These are phyloP conservation scores for Anastrepha ludens DNA, from an alignment of 1,140 invertebrate species.

Conservation along the genomic window DNA sequence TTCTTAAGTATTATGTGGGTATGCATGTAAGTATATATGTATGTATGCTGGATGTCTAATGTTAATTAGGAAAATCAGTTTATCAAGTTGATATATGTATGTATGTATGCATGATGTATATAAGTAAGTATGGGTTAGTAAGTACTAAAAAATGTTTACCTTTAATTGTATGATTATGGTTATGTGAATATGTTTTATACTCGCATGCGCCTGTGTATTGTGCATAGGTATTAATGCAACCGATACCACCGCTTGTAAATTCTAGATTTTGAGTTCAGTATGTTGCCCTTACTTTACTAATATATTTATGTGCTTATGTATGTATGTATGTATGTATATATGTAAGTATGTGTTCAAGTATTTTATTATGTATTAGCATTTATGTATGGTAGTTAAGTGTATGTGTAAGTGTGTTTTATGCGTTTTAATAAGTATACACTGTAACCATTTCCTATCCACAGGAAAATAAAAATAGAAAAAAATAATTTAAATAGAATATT, in stretches of 20 bases:
- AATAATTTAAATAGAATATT: background rate
- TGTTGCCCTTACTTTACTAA: constrained; percentile 16
- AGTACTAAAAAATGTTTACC: background rate
- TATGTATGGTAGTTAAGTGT: background rate
- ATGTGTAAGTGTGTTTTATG: background rate
- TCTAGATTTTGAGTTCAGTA: constrained; percentile 55
- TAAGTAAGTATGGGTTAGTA: constrained; percentile 10
- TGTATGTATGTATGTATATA: constrained; percentile 57
- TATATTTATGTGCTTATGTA: constrained; percentile 32
- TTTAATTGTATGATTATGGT: constrained; percentile 50
- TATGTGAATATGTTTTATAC: constrained; percentile 34
- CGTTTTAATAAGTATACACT: background rate
- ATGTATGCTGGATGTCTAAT: background rate
- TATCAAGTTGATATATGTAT: constrained; percentile 37
- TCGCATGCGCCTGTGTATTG: constrained; percentile 17
- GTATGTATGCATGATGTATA: constrained; percentile 8
- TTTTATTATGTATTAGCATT: background rate
- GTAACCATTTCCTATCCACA: too few species aligned
- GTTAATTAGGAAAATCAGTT: constrained; percentile 45
- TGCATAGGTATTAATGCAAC: constrained; percentile 34
- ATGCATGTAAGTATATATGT: constrained; percentile 11
- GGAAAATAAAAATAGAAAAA: background rate
- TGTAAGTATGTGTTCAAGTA: background rate
- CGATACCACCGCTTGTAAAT: too few species aligned
- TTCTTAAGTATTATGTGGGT: too few species aligned